Evolutionary conservation across 1,140 invertebrate species (phyloP), one percentile per base, ranked within the genome.

Genomic region (Penaeus chinensis): DNA sequence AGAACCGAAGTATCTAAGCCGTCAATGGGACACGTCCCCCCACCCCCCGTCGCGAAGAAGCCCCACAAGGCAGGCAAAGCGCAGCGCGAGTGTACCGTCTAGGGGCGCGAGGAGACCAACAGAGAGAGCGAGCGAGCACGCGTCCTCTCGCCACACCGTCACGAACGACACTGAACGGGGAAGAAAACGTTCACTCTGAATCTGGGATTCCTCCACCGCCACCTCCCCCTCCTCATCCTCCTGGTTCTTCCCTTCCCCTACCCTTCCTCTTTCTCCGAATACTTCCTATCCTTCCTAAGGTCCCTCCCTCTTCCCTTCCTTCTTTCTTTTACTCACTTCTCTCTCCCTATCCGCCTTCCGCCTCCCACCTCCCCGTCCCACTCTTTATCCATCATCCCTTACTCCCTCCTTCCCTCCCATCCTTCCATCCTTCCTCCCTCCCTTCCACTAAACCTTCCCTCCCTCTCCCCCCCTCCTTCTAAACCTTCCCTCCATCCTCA

Each of bases 231-330:
- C 74, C 74, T 27, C 32, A 7, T 27, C 74, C 74, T 76, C 74
- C 74, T 76, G n/a, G 7, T 76, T 32, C 74, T 76, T 32, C 74
- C 37, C 74, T 32, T 76, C 74, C 22, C 76, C 60, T 54, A 22
- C 60, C 37, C 5, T 18, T 22, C n/a, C 27, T 74, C n/a, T 32
- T 24, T 37, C 42, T 24, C 42, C 71, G n/a, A 32, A 74, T 74
- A 11, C 27, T 24, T 24, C 69, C 37, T n/a, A 47, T 24, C 32
- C 60, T n/a, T 81, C 78, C 78, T 60, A 19, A 42, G 32, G n/a
- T 61, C 32, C 60, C 78, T 63, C 54, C 60, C 4, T 62, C 78
- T 11, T 81, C 78, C 61, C 60, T 24, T 60, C 60, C 76, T 22
- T 10, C 19, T 77, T 3, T 3, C 8, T 37, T n/a, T n/a, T 37